Evolutionary conservation across 2,113 vertebrate genomes (phyloP).

Genomic region (Cebus imitator): DNA sequence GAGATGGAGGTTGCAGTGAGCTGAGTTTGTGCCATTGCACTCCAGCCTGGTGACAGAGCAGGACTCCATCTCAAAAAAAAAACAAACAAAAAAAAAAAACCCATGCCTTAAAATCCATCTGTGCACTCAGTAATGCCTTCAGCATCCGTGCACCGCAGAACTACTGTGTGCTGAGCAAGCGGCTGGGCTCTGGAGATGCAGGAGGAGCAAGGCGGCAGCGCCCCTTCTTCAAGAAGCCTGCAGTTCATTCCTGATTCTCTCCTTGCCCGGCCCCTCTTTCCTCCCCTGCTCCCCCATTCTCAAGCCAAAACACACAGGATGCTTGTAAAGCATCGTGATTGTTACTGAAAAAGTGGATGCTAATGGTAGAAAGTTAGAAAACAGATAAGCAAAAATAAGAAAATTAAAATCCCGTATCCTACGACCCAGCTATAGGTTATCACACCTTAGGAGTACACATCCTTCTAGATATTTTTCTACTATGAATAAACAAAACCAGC

Average conservation of each 20-base stretch:
- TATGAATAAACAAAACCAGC: fast-evolving
- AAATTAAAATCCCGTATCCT: not conserved
- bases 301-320: not conserved
- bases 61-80: no score
- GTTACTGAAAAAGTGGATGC: not conserved
- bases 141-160: fast-evolving
- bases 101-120: not conserved
- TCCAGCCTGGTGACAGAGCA: no score
- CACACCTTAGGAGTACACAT: fast-evolving
- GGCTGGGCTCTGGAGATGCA: fast-evolving
- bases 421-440: not conserved
- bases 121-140: no score
- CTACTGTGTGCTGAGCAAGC: fast-evolving
- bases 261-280: not conserved
- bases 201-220: fast-evolving
- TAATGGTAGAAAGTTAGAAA: not conserved
- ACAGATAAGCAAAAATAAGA: not conserved
- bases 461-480: not conserved
- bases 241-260: not conserved
- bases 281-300: not conserved
- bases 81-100: no score
- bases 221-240: not conserved
- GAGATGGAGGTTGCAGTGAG: no score
- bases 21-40: no score
- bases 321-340: not conserved